phyloP scores from a whole-genome alignment of 1,140 invertebrate genomes.

The Monomorium pharaonis region DNA sequence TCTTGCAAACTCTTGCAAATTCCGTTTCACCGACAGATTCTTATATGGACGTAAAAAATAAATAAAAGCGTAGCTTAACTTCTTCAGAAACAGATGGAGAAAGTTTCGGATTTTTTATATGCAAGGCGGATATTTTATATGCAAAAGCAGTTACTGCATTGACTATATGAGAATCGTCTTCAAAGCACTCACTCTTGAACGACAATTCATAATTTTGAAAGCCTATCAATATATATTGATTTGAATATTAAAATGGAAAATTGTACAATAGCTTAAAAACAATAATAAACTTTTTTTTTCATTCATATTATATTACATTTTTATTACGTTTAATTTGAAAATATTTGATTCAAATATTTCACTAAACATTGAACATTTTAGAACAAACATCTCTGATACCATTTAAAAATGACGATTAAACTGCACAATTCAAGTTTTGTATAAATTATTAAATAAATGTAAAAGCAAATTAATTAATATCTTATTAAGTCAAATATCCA shows the following conservation, averaged over 20 bases:
- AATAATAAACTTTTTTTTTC: neutral
- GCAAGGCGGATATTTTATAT: neutral
- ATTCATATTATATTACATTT: neutral
- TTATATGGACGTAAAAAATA: constrained; percentile 24
- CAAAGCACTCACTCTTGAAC: neutral
- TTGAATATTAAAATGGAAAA: neutral
- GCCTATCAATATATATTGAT: neutral
- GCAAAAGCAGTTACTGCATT: neutral
- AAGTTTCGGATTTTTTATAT: neutral
- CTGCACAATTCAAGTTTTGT: neutral
- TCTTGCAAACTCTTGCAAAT: constrained; percentile 18
- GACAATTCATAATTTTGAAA: neutral
- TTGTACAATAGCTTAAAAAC: neutral
- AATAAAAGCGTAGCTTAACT: neutral
- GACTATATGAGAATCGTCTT: neutral
- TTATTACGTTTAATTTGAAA: neutral
- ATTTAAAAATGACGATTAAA: neutral
- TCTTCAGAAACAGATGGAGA: neutral
- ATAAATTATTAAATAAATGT: neutral
- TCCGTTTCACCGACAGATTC: constrained; percentile 23
- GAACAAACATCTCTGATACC: neutral
- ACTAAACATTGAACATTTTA: neutral
- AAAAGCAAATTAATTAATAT: neutral
- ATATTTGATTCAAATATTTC: neutral
- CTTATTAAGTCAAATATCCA: neutral